Percentiles rank a stretch among this genome's conserved stretches.
phyloP scores from a whole-genome alignment of 2,113 vertebrate genomes.

The Addax nasomaculatus region DNA sequence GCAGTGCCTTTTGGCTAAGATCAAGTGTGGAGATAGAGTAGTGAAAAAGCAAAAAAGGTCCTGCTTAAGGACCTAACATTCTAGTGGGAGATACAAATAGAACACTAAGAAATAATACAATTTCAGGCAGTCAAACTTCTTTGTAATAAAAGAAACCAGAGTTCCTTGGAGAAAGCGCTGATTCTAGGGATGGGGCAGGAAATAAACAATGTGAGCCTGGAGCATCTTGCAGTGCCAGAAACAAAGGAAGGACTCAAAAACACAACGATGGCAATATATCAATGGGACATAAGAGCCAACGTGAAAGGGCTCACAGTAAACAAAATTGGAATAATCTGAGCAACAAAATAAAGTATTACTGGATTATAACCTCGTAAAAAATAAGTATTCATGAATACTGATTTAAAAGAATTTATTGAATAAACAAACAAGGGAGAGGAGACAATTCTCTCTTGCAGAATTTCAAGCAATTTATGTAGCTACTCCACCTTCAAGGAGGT shows the following conservation, averaged over 20 bases:
- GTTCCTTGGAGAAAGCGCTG: neutral
- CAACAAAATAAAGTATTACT: conserved; percentile 1
- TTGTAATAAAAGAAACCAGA: conserved; percentile 11
- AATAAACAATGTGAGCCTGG: neutral
- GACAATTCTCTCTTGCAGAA: neutral
- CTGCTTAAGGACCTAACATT: conserved; percentile 33
- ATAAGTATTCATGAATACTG: neutral
- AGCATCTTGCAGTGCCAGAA: neutral
- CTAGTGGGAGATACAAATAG: conserved; percentile 8
- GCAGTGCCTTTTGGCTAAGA: neutral
- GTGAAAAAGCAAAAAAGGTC: conserved; percentile 23
- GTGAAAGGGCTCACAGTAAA: neutral
- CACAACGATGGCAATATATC: neutral
- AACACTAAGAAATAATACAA: conserved; percentile 34
- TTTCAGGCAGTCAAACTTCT: neutral
- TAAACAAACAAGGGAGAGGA: neutral
- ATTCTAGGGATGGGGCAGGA: neutral
- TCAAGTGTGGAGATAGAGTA: neutral
- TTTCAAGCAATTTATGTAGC: neutral
- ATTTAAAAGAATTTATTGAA: neutral
- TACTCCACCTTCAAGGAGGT: neutral
- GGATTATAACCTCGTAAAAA: neutral
- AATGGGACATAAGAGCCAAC: neutral
- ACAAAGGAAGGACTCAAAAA: neutral
- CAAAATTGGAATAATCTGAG: neutral